Evolutionary conservation across 2,113 vertebrate genomes (phyloP).

Genomic region (Carassius auratus): DNA sequence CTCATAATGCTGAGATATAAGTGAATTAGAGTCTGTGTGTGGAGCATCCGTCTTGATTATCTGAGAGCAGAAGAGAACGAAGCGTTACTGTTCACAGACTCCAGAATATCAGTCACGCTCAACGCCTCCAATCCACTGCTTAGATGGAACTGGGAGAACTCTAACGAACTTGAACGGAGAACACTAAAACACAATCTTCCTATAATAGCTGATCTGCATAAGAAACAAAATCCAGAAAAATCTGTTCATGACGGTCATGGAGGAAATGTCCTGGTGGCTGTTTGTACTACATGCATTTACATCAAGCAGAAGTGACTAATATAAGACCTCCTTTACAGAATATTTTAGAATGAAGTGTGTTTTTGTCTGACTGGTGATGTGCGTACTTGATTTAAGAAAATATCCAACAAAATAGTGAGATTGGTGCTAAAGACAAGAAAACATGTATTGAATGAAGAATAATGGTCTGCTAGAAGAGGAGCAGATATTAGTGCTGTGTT

Average conservation of each 20-base stretch:
- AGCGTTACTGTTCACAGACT: background rate
- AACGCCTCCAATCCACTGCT: background rate
- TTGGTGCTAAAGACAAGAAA: background rate
- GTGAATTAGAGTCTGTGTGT: conserved; percentile 8
- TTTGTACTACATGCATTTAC: background rate
- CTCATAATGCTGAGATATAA: background rate
- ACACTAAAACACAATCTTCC: background rate
- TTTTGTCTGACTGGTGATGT: too few relatives aligned
- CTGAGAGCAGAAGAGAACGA: background rate
- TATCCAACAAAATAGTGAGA: too few relatives aligned
- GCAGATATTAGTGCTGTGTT: background rate
- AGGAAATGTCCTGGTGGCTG: background rate
- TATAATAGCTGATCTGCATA: too few relatives aligned
- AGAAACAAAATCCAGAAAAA: too few relatives aligned
- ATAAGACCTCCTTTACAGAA: too few relatives aligned
- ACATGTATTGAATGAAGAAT: too few relatives aligned
- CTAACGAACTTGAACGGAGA: background rate
- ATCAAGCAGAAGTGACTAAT: background rate
- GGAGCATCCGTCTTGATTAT: conserved; percentile 6
- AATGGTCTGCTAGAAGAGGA: too few relatives aligned
- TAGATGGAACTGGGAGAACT: background rate
- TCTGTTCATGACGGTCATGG: background rate
- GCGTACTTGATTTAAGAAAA: too few relatives aligned
- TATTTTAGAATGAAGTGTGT: too few relatives aligned
- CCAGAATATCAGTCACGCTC: background rate